Percentiles rank a stretch among this genome's conserved stretches.
Conservation (phyloP, 2,113 vertebrate genomes). For the Manacus vitellinus region DNA sequence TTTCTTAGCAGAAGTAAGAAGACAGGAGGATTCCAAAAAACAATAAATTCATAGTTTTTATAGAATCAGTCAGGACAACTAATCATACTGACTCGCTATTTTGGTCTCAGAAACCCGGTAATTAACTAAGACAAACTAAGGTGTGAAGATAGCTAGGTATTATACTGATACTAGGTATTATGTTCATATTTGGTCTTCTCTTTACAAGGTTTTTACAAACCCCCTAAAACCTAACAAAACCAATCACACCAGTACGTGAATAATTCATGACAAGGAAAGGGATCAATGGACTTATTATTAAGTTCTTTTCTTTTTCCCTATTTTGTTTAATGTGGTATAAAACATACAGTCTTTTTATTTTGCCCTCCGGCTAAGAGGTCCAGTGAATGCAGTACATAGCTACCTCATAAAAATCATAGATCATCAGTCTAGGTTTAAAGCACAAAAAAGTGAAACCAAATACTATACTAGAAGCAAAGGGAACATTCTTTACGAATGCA, state of each 20-base stretch:
- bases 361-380: not conserved
- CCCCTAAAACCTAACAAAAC: not conserved
- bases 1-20: not conserved
- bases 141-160: not conserved
- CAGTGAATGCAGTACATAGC: not conserved
- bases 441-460: not conserved
- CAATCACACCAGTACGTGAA: not conserved
- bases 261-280: not conserved
- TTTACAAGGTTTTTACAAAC: not conserved
- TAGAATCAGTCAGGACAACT: not conserved
- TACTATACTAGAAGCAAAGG: not conserved
- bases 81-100: not conserved
- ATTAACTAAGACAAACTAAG: not conserved
- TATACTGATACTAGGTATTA: not conserved
- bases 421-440: not conserved
- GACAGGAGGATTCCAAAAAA: not conserved
- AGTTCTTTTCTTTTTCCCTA: not conserved
- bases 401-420: not conserved
- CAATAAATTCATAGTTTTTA: not conserved
- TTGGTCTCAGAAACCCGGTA: not conserved
- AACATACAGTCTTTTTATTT: not conserved
- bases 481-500: not conserved
- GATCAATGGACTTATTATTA: not conserved
- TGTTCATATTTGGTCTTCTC: not conserved
- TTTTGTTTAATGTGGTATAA: not conserved